phyloP scores from a whole-genome alignment of 2,797 vertebrate genomes.

The Myotis pilosus region DNA sequence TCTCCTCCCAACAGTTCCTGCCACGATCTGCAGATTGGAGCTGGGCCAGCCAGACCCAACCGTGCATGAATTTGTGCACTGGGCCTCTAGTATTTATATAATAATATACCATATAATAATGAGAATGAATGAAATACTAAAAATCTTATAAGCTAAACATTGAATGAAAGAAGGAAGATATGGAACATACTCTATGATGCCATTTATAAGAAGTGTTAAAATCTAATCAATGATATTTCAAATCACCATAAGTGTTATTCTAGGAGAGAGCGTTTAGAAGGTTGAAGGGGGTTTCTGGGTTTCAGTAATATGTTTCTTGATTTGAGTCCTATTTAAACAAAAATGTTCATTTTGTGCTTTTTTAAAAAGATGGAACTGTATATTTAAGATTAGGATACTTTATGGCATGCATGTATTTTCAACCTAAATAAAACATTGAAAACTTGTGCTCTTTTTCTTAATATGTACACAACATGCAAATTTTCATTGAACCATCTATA shows the following conservation, averaged over 20 bases:
- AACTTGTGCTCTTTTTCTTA: neutral
- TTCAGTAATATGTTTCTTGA: neutral
- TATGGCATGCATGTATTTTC: neutral
- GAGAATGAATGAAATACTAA: neutral
- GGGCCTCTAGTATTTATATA: neutral
- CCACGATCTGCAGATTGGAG: no score
- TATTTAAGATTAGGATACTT: neutral
- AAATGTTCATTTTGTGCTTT: neutral
- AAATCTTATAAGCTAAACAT: neutral
- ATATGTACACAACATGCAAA: neutral
- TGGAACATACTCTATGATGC: neutral
- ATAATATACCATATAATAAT: neutral
- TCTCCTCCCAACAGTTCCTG: no score
- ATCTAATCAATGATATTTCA: neutral
- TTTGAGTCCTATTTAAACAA: neutral
- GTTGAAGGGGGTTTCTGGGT: neutral
- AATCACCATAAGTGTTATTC: neutral
- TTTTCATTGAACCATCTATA: conserved; percentile 18
- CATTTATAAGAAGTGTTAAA: neutral
- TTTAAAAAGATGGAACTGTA: neutral
- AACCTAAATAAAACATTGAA: neutral
- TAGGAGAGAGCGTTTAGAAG: neutral
- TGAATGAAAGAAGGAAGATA: neutral
- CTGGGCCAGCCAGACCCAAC: no score
- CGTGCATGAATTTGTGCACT: no score